Base-by-base conservation (phyloP, 1,140 invertebrate species). In the Lepidurus packardi region DNA sequence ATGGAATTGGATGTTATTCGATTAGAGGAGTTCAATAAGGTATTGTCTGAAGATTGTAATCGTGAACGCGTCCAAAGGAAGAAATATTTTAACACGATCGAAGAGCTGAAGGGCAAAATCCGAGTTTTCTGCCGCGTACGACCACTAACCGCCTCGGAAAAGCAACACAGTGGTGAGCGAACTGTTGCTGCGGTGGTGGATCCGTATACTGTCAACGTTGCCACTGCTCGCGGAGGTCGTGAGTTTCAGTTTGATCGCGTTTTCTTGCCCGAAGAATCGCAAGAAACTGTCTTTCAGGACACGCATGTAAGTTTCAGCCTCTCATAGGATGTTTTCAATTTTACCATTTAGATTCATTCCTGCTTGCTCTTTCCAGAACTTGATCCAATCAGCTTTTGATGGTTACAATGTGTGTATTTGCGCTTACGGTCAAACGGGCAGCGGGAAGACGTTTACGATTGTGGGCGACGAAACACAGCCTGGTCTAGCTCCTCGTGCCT, bases 381-480 rank as follows among this genome's bases (percentile, higher is more conserved):
- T 80, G 10, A 74, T 88, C 5, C 87, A 96, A 84, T 95, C 93
- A 42, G 93, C 94, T 4, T 84, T 97, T 13, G 95, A 98, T 87
- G 96, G 96, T 0, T 97, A 96, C 83, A 96, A 98, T 86, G 94
- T 97, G 0, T 97, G 95, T 84, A 94, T 98, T 73, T 97, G 97
- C 88, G 96, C 96, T 7, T 98, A 98, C 86, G 96, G 96, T 0
- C 95, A 97, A 86, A 97, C 95, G 7, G 95, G 95, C 43, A 95
- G 93, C 82, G 96, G 77, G 4, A 78, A 80, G 73, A 80, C 79
- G 7, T 79, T 78, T 74, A 83, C 83, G n/a, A 83, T 83, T 76
- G 76, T 83, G 0, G 83, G 83, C 21, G 82, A 82, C 42, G 82
- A 82, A 9, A 21, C 4, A 7, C 76, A 80, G 47, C 82, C 81